A percentile compares a stretch with the other conserved stretches of the same genome.
phyloP scores from a whole-genome alignment of 2,888 invertebrate genomes.

The Leptinotarsa juncta region DNA sequence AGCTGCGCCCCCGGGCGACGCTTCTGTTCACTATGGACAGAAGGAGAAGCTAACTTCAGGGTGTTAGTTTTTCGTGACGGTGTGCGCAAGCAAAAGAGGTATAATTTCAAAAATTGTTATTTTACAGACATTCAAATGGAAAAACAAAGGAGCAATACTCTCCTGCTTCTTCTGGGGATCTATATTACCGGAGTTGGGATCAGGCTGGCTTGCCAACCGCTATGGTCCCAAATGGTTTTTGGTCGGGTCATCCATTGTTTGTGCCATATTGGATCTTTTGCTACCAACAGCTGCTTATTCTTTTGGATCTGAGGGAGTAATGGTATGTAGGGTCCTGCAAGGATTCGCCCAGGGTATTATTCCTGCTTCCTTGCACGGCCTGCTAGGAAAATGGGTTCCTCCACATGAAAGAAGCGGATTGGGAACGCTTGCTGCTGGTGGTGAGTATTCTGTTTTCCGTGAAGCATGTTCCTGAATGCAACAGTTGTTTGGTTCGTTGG shows the following conservation, averaged over 20 bases:
- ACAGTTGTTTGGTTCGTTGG: background rate
- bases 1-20: too few species aligned
- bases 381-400: slow-evolving; percentile 84
- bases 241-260: slow-evolving; percentile 69
- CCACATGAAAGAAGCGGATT: slow-evolving; percentile 76
- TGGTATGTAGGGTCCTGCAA: slow-evolving; percentile 75
- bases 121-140: slow-evolving; percentile 66
- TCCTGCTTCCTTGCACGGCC: slow-evolving; percentile 78
- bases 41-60: too few species aligned
- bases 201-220: slow-evolving; percentile 77
- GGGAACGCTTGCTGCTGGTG: slow-evolving; percentile 76
- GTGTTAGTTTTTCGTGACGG: too few species aligned
- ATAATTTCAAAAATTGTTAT: too few species aligned
- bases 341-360: slow-evolving; percentile 82
- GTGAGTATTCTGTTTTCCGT: slow-evolving; percentile 43
- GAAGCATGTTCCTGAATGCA: background rate
- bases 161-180: slow-evolving; percentile 88
- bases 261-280: slow-evolving; percentile 74
- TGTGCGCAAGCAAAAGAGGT: too few species aligned
- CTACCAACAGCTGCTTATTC: slow-evolving; percentile 76
- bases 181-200: slow-evolving; percentile 77
- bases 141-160: slow-evolving; percentile 69
- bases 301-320: slow-evolving; percentile 74
- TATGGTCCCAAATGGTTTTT: slow-evolving; percentile 83
- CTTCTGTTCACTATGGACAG: too few species aligned